These are phyloP conservation scores for Zingel zingel DNA, from an alignment of 2,113 vertebrate genomes.

Conservation along the genomic window DNA sequence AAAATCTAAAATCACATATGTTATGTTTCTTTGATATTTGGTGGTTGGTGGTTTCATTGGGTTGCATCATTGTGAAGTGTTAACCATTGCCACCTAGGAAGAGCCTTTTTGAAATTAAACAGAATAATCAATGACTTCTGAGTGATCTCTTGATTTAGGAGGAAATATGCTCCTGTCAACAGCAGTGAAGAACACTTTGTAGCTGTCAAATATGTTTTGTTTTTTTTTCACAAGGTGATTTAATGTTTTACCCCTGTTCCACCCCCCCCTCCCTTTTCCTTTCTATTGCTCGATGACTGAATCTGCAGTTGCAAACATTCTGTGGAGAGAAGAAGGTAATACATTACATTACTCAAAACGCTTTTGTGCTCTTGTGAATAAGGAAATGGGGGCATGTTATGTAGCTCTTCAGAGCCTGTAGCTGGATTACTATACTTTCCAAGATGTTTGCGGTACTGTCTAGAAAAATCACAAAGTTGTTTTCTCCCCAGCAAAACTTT, in stretches of 20 bases:
- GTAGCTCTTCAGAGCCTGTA: constrained; percentile 2
- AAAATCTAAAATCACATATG: constrained; percentile 12
- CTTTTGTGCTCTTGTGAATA: constrained; percentile 42
- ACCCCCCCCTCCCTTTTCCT: background rate
- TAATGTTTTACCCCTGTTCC: constrained; percentile 31
- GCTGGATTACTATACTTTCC: constrained; percentile 32
- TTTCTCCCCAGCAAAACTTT: constrained; percentile 37
- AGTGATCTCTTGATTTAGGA: constrained; percentile 35
- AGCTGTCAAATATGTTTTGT: constrained; percentile 40
- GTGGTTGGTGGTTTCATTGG: constrained; percentile 11
- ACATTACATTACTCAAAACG: constrained; percentile 34
- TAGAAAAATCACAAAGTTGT: constrained; percentile 37
- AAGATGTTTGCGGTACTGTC: constrained; percentile 31
- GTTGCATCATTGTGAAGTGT: constrained; percentile 40
- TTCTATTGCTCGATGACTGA: constrained; percentile 71
- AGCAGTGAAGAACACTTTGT: constrained; percentile 34
- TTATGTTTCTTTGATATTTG: constrained; percentile 27
- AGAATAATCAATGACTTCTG: constrained; percentile 37
- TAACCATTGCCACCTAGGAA: constrained; percentile 11
- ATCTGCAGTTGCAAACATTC: constrained; percentile 96
- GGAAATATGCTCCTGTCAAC: constrained; percentile 33
- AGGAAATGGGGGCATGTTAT: constrained; percentile 21
- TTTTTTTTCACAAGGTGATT: constrained; percentile 28
- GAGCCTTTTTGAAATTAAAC: constrained; percentile 25
- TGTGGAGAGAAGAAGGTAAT: constrained; percentile 99